phyloP scores from a whole-genome alignment of 2,797 vertebrate species.

The Poecile montanus region DNA sequence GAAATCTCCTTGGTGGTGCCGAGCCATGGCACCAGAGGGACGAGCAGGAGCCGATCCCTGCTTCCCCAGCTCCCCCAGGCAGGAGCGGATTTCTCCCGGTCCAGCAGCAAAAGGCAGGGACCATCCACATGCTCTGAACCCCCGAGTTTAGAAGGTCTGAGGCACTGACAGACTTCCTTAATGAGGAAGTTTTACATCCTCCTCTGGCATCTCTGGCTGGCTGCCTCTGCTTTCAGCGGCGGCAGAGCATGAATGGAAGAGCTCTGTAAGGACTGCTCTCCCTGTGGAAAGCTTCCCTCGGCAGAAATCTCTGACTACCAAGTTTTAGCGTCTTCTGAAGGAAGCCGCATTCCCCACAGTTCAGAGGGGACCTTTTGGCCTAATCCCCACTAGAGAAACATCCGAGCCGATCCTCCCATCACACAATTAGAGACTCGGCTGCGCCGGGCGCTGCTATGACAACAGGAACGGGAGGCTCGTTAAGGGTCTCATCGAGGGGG shows the following conservation, averaged over 20 bases:
- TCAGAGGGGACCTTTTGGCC: slow-evolving; percentile 52
- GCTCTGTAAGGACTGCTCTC: not conserved
- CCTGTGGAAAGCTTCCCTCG: not conserved
- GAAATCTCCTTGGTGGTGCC: not conserved
- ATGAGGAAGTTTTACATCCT: rapidly evolving
- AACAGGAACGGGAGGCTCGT: slow-evolving; percentile 52
- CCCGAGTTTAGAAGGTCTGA: not conserved
- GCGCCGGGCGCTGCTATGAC: slow-evolving; percentile 50
- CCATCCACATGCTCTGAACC: not conserved
- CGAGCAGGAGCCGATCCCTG: not conserved
- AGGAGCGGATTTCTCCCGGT: not conserved
- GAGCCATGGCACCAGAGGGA: not conserved
- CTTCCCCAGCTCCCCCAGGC: not conserved
- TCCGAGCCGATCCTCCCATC: slow-evolving; percentile 27
- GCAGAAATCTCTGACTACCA: not conserved
- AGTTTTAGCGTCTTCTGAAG: slow-evolving; percentile 14
- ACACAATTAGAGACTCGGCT: slow-evolving; percentile 14
- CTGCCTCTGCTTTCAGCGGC: not conserved
- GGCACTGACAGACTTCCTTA: not conserved
- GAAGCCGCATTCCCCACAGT: not conserved
- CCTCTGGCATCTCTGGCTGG: not conserved
- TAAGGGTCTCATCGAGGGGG: slow-evolving; percentile 29
- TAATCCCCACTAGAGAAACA: slow-evolving; percentile 21
- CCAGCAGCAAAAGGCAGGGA: not conserved
- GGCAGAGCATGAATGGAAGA: not conserved